Conservation (phyloP, 2,888 invertebrate species). For the Rhagium mordax region DNA sequence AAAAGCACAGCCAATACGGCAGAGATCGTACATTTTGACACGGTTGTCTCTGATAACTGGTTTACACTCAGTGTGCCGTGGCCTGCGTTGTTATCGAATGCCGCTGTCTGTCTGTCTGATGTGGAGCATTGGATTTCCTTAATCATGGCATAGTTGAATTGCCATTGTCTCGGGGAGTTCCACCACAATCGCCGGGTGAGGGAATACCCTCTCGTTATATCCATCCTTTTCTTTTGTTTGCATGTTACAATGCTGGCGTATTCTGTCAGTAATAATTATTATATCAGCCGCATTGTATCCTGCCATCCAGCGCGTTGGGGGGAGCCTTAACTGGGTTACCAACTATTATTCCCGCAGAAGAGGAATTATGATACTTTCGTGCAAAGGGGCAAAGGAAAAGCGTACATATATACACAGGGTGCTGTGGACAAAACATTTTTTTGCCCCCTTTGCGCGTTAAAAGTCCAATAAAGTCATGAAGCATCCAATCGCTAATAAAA, state of each 20-base stretch:
- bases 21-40: constrained; percentile 21
- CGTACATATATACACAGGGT: too few relatives aligned
- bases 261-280: constrained; percentile 26
- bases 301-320: neutral
- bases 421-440: too few relatives aligned
- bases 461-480: too few relatives aligned
- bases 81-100: neutral
- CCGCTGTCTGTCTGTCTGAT: constrained; percentile 36
- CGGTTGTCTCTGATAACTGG: constrained; percentile 28
- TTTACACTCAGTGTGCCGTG: constrained; percentile 16
- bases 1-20: constrained; percentile 9
- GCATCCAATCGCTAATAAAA: neutral
- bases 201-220: constrained; percentile 1
- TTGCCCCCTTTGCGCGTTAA: too few relatives aligned
- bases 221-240: constrained; percentile 19
- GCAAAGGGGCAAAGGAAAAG: too few relatives aligned
- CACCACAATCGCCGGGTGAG: constrained; percentile 18
- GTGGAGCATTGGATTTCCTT: constrained; percentile 40
- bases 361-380: neutral
- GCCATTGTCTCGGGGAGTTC: constrained; percentile 35
- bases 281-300: neutral
- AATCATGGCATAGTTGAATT: constrained; percentile 41
- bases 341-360: neutral
- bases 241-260: constrained; percentile 17
- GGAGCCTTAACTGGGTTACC: neutral